Evolutionary conservation across 2,797 vertebrate genomes (phyloP).

Genomic region (Dicrostonyx torquatus): DNA sequence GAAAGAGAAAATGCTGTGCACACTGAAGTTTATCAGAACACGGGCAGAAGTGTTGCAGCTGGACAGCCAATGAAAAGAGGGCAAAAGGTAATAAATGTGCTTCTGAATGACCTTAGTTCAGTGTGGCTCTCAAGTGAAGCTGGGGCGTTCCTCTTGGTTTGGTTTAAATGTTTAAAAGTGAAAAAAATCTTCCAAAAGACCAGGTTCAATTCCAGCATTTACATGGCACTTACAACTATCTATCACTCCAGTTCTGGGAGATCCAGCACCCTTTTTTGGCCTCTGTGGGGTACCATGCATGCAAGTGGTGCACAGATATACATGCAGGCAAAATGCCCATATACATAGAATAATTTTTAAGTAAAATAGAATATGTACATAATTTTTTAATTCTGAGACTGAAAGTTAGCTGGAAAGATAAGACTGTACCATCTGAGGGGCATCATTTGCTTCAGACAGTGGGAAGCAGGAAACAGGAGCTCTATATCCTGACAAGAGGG

Average conservation of each 20-base stretch:
- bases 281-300: not conserved
- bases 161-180: constrained; percentile 40
- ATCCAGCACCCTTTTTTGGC: not conserved
- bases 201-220: no score
- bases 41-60: constrained; percentile 76
- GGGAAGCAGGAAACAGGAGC: no score
- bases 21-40: constrained; percentile 78
- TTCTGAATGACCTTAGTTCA: not conserved
- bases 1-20: constrained; percentile 79
- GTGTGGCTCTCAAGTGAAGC: not conserved
- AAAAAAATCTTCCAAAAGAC: constrained; percentile 6
- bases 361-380: not conserved
- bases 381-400: not conserved
- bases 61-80: constrained; percentile 92
- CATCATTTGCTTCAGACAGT: not conserved
- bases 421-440: not conserved
- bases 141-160: not conserved
- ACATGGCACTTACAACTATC: not conserved
- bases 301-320: not conserved
- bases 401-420: constrained; percentile 21
- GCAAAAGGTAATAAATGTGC: constrained; percentile 90
- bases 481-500: not conserved
- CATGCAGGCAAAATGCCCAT: not conserved
- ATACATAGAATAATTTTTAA: not conserved
- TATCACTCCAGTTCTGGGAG: not conserved